Conservation (phyloP, 2,888 invertebrate species). For the Desoria tigrina region DNA sequence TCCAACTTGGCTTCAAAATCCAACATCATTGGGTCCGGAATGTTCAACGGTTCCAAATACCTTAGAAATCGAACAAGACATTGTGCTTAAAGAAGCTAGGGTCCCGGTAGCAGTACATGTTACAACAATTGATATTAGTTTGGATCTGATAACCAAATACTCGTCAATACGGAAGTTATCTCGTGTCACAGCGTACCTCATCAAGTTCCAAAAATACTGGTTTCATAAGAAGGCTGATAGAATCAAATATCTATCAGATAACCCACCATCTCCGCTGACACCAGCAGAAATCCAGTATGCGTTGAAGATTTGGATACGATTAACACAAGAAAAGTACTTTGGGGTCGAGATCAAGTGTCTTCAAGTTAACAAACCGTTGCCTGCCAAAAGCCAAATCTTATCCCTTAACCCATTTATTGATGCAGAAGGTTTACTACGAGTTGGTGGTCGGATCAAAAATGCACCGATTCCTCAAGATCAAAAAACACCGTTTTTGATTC, state of each 20-base stretch:
- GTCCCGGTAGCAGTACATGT: no score
- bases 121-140: no score
- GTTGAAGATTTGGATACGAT: background rate
- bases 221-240: no score
- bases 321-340: background rate
- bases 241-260: conserved; percentile 3
- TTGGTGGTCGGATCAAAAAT: background rate
- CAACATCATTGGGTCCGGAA: no score
- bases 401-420: background rate
- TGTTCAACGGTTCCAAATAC: no score
- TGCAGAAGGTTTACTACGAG: background rate
- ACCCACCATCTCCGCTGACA: background rate
- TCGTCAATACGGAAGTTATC: background rate
- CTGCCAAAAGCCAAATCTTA: background rate
- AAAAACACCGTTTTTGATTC: background rate
- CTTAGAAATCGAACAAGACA: no score
- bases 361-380: background rate
- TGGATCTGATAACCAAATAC: background rate
- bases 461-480: background rate
- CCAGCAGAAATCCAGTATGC: background rate
- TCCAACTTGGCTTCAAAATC: no score
- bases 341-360: background rate
- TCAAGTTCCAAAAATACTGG: background rate
- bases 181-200: background rate
- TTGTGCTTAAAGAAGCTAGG: no score